phyloP scores from a whole-genome alignment of 2,888 invertebrate species.

The Agrotis segetum region DNA sequence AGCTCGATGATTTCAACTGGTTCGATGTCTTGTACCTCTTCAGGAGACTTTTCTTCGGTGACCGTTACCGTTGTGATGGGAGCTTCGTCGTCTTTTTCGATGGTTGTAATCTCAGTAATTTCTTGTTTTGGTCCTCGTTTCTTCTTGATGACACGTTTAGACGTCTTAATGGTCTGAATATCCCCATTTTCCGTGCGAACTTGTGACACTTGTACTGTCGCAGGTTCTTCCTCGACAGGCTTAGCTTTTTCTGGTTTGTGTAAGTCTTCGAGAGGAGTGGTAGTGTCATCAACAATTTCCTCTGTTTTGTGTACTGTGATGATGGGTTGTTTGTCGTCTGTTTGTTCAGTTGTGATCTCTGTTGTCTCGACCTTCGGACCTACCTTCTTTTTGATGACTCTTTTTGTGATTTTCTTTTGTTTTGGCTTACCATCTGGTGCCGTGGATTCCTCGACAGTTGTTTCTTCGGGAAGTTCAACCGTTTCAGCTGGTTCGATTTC shows the following conservation, averaged over 20 bases:
- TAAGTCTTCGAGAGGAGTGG: constrained; percentile 15
- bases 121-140: constrained; percentile 64
- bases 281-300: constrained; percentile 23
- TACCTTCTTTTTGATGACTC: too few relatives aligned
- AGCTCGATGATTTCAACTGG: constrained; percentile 1
- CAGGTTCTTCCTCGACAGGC: constrained; percentile 56
- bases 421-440: not conserved
- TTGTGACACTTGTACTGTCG: constrained; percentile 54
- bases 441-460: not conserved
- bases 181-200: constrained; percentile 57
- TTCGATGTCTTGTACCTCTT: constrained; percentile 55
- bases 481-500: not conserved
- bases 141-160: constrained; percentile 69
- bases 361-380: too few relatives aligned
- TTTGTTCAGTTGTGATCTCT: too few relatives aligned
- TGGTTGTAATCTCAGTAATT: constrained; percentile 62
- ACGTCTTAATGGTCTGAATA: constrained; percentile 70
- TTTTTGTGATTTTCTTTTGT: not conserved
- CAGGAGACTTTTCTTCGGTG: constrained; percentile 60
- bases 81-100: constrained; percentile 75
- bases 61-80: constrained; percentile 65
- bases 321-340: not conserved
- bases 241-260: constrained; percentile 3
- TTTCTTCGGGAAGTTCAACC: not conserved
- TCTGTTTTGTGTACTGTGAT: constrained; percentile 31